Percentiles rank a stretch among this genome's conserved stretches.
Evolutionary conservation across 2,888 invertebrate species (phyloP).

Genomic region (Marronus borbonicus): DNA sequence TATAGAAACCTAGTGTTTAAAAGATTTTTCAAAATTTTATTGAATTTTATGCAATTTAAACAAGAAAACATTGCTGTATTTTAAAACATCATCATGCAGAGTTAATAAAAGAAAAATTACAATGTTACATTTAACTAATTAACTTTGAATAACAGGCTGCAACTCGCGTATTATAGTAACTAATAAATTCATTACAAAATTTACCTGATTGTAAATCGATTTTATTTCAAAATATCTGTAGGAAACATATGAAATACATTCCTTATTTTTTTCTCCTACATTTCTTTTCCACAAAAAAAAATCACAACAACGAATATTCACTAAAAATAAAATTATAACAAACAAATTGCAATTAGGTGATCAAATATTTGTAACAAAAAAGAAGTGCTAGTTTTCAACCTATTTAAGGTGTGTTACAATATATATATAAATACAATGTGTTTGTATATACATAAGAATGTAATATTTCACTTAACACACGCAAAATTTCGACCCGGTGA

Average conservation of each 20-base stretch:
- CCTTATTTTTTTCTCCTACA: conserved; percentile 1
- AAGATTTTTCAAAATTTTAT: too few species aligned
- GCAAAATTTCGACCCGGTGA: too few species aligned
- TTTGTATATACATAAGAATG: not conserved
- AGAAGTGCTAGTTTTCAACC: conserved; percentile 33
- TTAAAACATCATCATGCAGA: too few species aligned
- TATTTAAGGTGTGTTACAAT: conserved; percentile 1
- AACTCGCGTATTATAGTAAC: too few species aligned
- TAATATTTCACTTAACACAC: not conserved
- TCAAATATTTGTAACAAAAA: conserved; percentile 22
- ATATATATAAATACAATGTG: not conserved
- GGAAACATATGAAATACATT: not conserved
- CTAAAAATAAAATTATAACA: conserved; percentile 35
- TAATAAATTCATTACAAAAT: too few species aligned
- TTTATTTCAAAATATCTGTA: not conserved
- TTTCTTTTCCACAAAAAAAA: conserved; percentile 7
- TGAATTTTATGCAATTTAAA: too few species aligned
- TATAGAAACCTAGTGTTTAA: not conserved
- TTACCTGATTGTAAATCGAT: too few species aligned
- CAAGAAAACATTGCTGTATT: too few species aligned
- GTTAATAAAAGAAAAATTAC: too few species aligned
- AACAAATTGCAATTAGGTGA: conserved; percentile 29
- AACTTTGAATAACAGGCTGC: too few species aligned
- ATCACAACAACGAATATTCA: conserved; percentile 20
- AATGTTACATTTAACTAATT: too few species aligned